phyloP scores from a whole-genome alignment of 2,797 vertebrate species.

The Brachyalestes nurse region DNA sequence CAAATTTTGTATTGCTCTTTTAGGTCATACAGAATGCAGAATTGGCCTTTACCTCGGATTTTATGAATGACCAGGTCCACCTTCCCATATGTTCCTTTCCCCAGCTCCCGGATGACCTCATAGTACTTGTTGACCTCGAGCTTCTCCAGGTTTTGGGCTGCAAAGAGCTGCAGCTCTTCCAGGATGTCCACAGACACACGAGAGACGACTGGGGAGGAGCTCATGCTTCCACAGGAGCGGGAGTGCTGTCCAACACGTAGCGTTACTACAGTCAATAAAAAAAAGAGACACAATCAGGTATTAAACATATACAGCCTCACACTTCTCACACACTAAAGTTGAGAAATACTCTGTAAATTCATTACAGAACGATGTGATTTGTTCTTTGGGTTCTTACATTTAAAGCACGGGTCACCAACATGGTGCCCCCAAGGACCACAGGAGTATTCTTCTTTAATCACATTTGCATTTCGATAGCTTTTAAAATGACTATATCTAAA shows the following conservation, averaged over 20 bases:
- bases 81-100: conserved; percentile 85
- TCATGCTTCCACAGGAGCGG: conserved; percentile 68
- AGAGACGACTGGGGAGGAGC: conserved; percentile 73
- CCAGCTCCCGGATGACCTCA: conserved; percentile 83
- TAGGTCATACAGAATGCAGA: not conserved
- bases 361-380: not conserved
- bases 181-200: conserved; percentile 79
- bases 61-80: conserved; percentile 86
- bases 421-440: no score
- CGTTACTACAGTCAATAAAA: conserved; percentile 48
- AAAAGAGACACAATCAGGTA: not conserved
- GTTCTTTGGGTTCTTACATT: not conserved
- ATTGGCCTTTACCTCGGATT: conserved; percentile 75
- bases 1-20: not conserved
- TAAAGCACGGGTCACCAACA: no score
- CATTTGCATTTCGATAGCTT: no score
- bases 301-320: not conserved
- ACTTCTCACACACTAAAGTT: not conserved
- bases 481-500: no score
- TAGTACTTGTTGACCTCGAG: conserved; percentile 83
- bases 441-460: no score
- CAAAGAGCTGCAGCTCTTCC: conserved; percentile 82
- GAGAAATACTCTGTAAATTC: not conserved
- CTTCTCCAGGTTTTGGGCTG: conserved; percentile 82
- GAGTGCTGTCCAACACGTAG: conserved; percentile 31